Percentiles rank a stretch among this genome's conserved stretches.
Conservation (phyloP, 2,797 vertebrate genomes). For the Tachyglossus aculeatus region DNA sequence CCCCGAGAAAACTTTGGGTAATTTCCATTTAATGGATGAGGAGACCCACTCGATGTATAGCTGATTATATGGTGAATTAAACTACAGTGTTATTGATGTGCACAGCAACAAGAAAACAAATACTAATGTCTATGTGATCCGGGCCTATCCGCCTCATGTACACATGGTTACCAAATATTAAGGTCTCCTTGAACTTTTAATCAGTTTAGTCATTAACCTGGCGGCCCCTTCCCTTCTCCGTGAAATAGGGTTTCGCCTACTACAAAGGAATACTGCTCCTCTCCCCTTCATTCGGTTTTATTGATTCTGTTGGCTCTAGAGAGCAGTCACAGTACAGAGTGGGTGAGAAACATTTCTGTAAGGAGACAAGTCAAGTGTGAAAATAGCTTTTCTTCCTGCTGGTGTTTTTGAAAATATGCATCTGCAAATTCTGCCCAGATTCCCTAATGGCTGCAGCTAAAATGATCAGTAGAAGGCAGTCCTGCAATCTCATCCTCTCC, state of each 20-base stretch:
- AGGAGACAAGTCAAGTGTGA: constrained; percentile 32
- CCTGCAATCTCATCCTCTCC: too few species aligned
- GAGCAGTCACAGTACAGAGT: not conserved
- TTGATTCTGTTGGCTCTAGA: constrained; percentile 11
- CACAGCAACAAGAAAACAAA: not conserved
- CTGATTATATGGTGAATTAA: too few species aligned
- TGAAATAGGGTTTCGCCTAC: constrained; percentile 13
- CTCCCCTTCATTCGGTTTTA: constrained; percentile 21
- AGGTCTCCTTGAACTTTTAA: constrained; percentile 16
- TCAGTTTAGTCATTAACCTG: not conserved
- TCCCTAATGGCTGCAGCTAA: not conserved
- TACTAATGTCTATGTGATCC: not conserved
- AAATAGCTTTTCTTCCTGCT: not conserved
- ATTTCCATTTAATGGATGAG: too few species aligned
- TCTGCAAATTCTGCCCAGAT: constrained; percentile 11
- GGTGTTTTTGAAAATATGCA: not conserved
- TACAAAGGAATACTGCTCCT: not conserved
- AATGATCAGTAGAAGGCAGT: too few species aligned
- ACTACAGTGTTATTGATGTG: too few species aligned
- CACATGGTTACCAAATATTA: constrained; percentile 15
- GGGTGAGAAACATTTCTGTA: constrained; percentile 22
- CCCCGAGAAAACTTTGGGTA: too few species aligned
- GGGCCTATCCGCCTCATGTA: not conserved
- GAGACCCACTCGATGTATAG: too few species aligned
- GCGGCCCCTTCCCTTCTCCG: constrained; percentile 4